phyloP scores from a whole-genome alignment of 2,113 vertebrate species.

The Poecilia latipinna region DNA sequence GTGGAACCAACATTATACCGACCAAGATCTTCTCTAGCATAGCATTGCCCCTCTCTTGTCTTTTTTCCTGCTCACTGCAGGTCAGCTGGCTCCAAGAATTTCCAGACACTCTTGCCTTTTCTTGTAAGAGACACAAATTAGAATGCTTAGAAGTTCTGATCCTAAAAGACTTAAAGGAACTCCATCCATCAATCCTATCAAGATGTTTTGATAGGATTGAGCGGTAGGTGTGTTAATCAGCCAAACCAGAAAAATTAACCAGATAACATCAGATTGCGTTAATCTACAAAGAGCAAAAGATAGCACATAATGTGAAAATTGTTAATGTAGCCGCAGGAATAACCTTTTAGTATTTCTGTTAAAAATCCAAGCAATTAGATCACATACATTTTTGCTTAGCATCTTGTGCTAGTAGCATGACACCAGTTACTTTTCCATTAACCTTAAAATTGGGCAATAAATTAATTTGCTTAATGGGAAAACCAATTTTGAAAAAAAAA shows the following conservation, averaged over 20 bases:
- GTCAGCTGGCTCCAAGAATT: too few species aligned
- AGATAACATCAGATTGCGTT: not conserved
- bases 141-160: not conserved
- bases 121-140: not conserved
- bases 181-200: not conserved
- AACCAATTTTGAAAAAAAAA: too few species aligned
- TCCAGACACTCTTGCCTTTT: not conserved
- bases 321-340: not conserved
- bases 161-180: not conserved
- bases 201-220: not conserved
- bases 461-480: too few species aligned
- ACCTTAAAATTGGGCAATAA: too few species aligned
- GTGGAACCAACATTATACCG: not conserved
- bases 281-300: not conserved
- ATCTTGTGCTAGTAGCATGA: too few species aligned
- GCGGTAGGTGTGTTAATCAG: not conserved
- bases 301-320: not conserved
- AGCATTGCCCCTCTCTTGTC: not conserved
- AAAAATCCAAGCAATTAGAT: not conserved
- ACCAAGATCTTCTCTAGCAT: not conserved
- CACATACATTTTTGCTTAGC: too few species aligned
- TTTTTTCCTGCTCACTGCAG: too few species aligned
- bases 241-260: not conserved
- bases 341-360: not conserved
- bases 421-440: too few species aligned